Base-by-base conservation (phyloP, 2,797 vertebrate genomes). In the Cossypha polioptera region DNA sequence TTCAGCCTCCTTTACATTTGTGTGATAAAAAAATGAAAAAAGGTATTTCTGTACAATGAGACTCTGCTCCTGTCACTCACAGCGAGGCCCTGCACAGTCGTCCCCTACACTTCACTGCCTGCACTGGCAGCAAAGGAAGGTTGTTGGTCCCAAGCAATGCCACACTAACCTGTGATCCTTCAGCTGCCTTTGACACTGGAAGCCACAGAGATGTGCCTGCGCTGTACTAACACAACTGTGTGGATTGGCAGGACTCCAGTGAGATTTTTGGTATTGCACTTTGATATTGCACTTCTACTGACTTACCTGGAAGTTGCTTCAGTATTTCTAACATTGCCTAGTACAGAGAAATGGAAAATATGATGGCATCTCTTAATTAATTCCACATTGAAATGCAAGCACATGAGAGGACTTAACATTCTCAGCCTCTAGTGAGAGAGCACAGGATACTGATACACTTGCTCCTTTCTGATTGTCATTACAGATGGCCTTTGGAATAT, bases 341-440 rank as follows among this genome's bases (percentile, higher is more conserved):
- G 42, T 36, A 35, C 19, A 79, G 58, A 86, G 57, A 86, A 93
- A 81, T 78, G 54, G 80, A 91, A 94, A 92, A 88, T 83, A 19
- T 43, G 36, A 71, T 48, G 57, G 7, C 13, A 51, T 80, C 14
- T 83, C 13, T 61, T 92, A 77, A 86, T 36, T 83, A 81, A 83
- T 74, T 80, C 40, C 20, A 28, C 57, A 47, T 16, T 2, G 12
- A 91, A 94, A 80, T 33, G 18, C 18, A 68, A 82, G 19, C 40
- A 31, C 45, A 5, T 13, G 20, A 63, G 47, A 58, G 13, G 25
- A 48, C 12, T 63, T 51, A 28, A 43, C 19, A 25, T 29, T 48
- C 53, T 67, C 74, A 91, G 22, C 29, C 33, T 11, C 29, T 86
- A 42, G 19, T 90, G 50, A 88, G 50, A 91, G 36, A 63, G 45